Conservation (phyloP, 2,888 invertebrate species). For the Napeogenes inachia region DNA sequence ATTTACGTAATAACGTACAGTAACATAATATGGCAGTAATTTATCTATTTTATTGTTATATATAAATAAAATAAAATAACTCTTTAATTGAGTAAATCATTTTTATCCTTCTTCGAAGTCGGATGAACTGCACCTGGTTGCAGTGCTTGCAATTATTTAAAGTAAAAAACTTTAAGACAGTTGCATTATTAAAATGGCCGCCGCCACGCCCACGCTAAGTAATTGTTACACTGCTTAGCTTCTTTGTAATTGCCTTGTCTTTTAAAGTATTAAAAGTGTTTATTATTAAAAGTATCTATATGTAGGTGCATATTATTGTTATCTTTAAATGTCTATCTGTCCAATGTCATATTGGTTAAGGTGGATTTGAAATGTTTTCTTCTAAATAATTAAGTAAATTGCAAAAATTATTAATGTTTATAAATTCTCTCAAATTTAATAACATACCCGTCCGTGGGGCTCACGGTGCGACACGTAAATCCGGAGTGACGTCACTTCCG, state of each 20-base stretch:
- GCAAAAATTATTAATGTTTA: slow-evolving; percentile 6
- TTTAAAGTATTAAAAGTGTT: slow-evolving; percentile 10
- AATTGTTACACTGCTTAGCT: slow-evolving; percentile 45
- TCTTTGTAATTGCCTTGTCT: slow-evolving; percentile 32
- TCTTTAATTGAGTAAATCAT: not conserved
- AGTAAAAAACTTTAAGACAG: slow-evolving; percentile 62
- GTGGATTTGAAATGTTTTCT: not conserved
- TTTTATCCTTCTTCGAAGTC: slow-evolving; percentile 15
- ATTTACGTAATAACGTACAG: too few relatives aligned
- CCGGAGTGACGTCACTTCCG: slow-evolving; percentile 52
- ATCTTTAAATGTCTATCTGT: not conserved
- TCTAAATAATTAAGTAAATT: too few relatives aligned
- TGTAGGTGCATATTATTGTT: not conserved
- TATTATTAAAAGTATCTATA: slow-evolving; percentile 1
- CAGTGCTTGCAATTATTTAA: slow-evolving; percentile 58
- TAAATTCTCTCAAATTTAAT: slow-evolving; percentile 31
- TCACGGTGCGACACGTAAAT: slow-evolving; percentile 42
- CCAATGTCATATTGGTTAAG: too few relatives aligned
- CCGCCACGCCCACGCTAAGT: slow-evolving; percentile 42
- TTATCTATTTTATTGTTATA: too few relatives aligned
- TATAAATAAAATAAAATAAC: too few relatives aligned
- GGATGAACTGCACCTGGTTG: slow-evolving; percentile 30
- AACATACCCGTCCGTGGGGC: slow-evolving; percentile 20
- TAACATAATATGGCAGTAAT: too few relatives aligned
- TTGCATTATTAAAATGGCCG: slow-evolving; percentile 69